A percentile compares a stretch with the other conserved stretches of the same genome.
Evolutionary conservation across 1,140 invertebrate genomes (phyloP).

Genomic region (Amphibalanus amphitrite): DNA sequence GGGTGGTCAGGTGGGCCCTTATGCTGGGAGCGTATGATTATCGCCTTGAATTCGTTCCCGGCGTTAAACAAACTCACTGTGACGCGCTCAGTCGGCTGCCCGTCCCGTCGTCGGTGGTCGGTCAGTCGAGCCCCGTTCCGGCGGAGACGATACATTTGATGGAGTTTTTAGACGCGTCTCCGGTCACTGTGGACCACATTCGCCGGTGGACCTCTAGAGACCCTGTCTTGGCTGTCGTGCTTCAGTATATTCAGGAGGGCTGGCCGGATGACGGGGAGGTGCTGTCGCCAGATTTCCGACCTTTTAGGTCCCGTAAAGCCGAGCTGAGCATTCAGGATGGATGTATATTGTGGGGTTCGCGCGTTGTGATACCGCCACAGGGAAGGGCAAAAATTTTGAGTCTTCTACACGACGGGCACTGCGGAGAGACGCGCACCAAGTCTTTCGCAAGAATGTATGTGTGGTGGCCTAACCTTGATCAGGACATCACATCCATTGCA

Average conservation of each 20-base stretch:
- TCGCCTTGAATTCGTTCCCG: neutral
- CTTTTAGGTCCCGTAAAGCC: neutral
- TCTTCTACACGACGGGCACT: neutral
- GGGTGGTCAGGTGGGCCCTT: neutral
- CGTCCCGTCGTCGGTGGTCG: too few species aligned
- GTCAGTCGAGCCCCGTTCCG: neutral
- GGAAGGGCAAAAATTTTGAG: neutral
- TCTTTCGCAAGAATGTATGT: neutral
- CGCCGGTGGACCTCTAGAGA: neutral
- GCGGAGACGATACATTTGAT: neutral
- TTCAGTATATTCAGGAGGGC: neutral
- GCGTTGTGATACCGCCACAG: neutral
- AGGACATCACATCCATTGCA: neutral
- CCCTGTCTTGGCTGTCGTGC: neutral
- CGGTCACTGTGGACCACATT: neutral
- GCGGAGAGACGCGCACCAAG: neutral
- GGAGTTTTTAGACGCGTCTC: neutral
- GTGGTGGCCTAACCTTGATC: neutral
- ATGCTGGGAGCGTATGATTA: neutral
- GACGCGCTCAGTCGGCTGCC: neutral
- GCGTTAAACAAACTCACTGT: neutral
- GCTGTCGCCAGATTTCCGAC: neutral
- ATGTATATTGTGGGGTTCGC: neutral
- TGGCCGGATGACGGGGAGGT: neutral
- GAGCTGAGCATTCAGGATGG: neutral